Evolutionary conservation across 2,888 invertebrate species (phyloP), one percentile per base, ranked within the genome.

Genomic region (Zaprionus bogoriensis): DNA sequence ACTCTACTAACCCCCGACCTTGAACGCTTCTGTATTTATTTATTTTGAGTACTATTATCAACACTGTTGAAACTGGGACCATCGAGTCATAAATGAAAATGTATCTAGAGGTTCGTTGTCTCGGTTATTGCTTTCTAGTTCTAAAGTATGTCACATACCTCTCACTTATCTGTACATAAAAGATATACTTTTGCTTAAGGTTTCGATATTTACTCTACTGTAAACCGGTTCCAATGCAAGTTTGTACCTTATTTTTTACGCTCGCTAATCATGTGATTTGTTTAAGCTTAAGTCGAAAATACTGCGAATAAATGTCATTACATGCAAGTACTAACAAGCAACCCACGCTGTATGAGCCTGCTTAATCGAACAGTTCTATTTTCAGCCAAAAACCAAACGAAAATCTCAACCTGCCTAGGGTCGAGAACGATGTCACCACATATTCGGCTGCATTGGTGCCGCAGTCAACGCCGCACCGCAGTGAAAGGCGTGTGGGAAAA

Each of bases 241-340:
- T 45, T 46, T 36, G 54, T 76, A 74, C 42, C 63, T 62, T 28
- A 36, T 41, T 68, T 41, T 68, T 47, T 55, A 41, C 51, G 68
- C 61, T 77, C 63, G 71, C 74, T 71, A 66, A 46, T 60, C 52
- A 66, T 83, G 79, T 83, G 75, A 84, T 80, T 81, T 84, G 58
- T 64, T 67, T 77, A 66, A 69, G 58, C 51, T 61, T 67, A 58
- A 58, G 46, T 58, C 62, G 20, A 51, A 50, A 44, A 41, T 28
- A 41, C 61, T 74, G 61, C 78, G 55, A 84, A 84, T 83, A 84
- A 77, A 81, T 62, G 53, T 66, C 20, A 46, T 38, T 54, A 42
- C 22, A 19, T 36, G 17, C 9, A 17, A 36, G 32, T 63, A 80
- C 67, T 79, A 69, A 74, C 57, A 45, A 47, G 54, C n/a, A 12